Conservation (phyloP, 2,113 vertebrate species). For the Tinamus guttatus region DNA sequence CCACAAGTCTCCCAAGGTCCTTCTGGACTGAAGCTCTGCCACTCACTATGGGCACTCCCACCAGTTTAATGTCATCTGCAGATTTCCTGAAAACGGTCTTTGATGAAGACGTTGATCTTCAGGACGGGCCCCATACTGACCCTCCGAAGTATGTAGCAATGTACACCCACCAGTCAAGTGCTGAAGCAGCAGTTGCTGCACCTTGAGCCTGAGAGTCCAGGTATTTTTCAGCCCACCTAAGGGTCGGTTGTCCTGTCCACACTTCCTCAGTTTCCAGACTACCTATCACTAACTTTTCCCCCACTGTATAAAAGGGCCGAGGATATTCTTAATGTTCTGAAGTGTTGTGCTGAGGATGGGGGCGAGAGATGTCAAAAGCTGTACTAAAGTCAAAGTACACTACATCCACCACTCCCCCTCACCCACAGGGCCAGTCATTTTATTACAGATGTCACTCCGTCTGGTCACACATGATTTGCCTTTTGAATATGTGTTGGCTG, state of each 20-base stretch:
- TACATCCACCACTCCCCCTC: background rate
- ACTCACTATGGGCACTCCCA: background rate
- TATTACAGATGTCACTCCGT: background rate
- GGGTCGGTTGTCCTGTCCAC: background rate
- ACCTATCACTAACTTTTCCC: background rate
- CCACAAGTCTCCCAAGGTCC: background rate
- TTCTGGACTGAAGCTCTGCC: background rate
- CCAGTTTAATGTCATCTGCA: background rate
- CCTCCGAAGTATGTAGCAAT: no score
- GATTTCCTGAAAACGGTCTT: background rate
- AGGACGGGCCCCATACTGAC: background rate
- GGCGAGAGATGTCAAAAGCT: background rate
- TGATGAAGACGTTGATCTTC: background rate
- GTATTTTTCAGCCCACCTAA: background rate
- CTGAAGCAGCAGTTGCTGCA: background rate
- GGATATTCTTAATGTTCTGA: background rate
- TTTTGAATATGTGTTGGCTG: background rate
- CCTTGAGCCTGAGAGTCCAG: background rate
- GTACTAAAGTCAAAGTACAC: background rate
- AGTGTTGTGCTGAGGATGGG: no score
- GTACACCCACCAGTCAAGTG: background rate
- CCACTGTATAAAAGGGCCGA: background rate
- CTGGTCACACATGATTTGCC: background rate
- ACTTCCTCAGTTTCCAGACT: background rate
- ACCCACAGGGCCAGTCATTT: background rate